phyloP scores from a whole-genome alignment of 2,797 vertebrate species.

The Lepilemur ruficaudatus region DNA sequence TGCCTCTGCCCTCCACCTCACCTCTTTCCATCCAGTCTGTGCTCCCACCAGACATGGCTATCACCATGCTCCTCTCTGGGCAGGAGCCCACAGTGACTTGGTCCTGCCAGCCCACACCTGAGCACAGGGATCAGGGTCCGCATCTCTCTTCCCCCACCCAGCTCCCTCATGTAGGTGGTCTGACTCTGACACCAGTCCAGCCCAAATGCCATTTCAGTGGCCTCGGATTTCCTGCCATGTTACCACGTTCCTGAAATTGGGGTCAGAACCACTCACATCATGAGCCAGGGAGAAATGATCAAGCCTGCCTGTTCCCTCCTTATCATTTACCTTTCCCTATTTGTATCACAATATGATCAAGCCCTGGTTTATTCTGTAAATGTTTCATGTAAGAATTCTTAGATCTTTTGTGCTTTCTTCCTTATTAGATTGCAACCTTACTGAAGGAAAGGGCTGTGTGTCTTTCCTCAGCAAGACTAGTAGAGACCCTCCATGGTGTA shows the following conservation, averaged over 20 bases:
- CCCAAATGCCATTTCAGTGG: not conserved
- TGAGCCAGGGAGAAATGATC: not conserved
- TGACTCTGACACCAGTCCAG: not conserved
- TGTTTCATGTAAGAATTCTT: not conserved
- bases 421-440: not conserved
- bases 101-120: not conserved
- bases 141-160: too few species aligned
- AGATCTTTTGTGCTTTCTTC: not conserved
- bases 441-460: not conserved
- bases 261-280: not conserved
- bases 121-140: not conserved
- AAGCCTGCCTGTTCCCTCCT: not conserved
- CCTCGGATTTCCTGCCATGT: not conserved
- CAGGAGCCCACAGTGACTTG: not conserved
- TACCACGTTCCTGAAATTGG: not conserved
- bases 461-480: not conserved
- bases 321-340: not conserved
- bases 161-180: not conserved
- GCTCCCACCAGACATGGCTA: fast-evolving
- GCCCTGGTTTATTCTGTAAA: not conserved
- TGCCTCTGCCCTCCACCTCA: not conserved
- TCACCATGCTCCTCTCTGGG: not conserved
- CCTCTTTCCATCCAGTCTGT: not conserved
- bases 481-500: not conserved
- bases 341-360: not conserved